Evolutionary conservation across 2,113 vertebrate species (phyloP).

Genomic region (Axis porcinus): DNA sequence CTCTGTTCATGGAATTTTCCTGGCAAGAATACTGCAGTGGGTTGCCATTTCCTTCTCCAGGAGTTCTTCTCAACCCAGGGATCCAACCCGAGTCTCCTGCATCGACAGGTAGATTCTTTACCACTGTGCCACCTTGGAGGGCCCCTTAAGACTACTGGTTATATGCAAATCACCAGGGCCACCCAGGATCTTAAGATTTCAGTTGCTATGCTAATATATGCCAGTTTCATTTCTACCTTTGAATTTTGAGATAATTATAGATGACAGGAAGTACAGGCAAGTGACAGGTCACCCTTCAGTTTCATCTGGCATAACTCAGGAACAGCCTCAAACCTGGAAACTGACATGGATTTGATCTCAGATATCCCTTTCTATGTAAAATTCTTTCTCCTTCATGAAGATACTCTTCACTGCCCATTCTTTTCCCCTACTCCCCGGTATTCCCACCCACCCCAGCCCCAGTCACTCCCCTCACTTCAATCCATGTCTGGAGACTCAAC

Average conservation of each 20-base stretch:
- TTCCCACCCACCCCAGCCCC: neutral
- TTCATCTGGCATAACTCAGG: neutral
- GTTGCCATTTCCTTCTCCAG: neutral
- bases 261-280: neutral
- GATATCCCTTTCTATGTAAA: neutral
- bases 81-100: neutral
- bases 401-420: neutral
- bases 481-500: neutral
- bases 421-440: neutral
- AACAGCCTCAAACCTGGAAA: neutral
- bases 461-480: too few species aligned
- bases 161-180: neutral
- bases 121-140: neutral
- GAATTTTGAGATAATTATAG: neutral
- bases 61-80: neutral
- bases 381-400: neutral
- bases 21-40: neutral
- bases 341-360: fast-evolving
- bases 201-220: neutral
- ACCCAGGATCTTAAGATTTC: neutral
- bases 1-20: neutral
- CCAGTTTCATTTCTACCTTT: neutral
- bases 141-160: neutral
- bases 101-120: neutral
- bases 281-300: neutral